A percentile compares a stretch with the other conserved stretches of the same genome.
Evolutionary conservation across 2,113 vertebrate species (phyloP).

Genomic region (Tachysurus fulvidraco): DNA sequence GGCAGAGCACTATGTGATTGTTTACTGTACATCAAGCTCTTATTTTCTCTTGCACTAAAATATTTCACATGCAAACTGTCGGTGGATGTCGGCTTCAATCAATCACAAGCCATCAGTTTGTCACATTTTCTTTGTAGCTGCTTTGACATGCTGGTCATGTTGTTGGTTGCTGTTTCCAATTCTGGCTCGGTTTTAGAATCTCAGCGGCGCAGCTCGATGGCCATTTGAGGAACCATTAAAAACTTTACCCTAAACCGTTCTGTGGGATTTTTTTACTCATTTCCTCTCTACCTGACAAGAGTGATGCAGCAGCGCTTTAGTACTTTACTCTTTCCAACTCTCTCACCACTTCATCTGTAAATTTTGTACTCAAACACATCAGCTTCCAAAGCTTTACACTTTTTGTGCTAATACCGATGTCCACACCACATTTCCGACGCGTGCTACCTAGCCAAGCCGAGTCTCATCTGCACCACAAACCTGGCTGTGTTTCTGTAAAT

Average conservation of each 20-base stretch:
- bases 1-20: slow-evolving; percentile 6
- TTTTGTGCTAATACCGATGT: too few species aligned
- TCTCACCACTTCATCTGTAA: too few species aligned
- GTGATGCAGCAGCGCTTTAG: too few species aligned
- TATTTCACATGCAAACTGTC: background rate
- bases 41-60: background rate
- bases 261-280: background rate
- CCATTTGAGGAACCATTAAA: background rate
- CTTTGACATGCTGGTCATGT: too few species aligned
- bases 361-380: too few species aligned
- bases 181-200: background rate
- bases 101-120: background rate
- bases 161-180: background rate
- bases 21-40: slow-evolving; percentile 6
- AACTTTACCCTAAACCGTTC: background rate
- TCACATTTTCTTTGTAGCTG: background rate
- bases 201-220: background rate
- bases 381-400: too few species aligned
- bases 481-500: background rate
- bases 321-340: too few species aligned
- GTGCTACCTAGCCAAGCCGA: background rate
- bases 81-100: background rate
- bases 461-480: background rate
- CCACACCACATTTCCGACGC: too few species aligned
- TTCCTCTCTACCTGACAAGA: background rate